Conservation (phyloP, 2,888 invertebrate species). For the Bruchidius siliquastri region DNA sequence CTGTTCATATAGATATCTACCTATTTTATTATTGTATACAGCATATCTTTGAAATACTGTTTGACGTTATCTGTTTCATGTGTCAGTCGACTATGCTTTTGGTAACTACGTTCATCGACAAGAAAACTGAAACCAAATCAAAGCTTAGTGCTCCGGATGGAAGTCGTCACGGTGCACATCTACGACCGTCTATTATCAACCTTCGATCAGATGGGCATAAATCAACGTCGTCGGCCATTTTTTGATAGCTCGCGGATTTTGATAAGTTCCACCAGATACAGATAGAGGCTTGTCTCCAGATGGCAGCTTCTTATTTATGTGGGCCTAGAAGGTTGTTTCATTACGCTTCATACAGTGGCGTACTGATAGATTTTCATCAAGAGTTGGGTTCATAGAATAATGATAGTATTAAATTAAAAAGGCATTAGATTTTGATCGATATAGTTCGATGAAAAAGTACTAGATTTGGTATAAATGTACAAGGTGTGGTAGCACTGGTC, state of each 20-base stretch:
- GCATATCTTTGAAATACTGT: no score
- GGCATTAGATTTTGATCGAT: no score
- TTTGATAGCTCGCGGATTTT: conserved; percentile 21
- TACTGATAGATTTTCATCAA: not conserved
- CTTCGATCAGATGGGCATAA: conserved; percentile 9
- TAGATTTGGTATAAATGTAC: no score
- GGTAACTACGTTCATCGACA: no score
- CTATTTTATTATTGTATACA: no score
- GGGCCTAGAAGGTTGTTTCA: conserved; percentile 16
- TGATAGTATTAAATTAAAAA: no score
- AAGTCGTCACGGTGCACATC: not conserved
- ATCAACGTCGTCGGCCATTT: conserved; percentile 22
- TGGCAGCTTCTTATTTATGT: conserved; percentile 21
- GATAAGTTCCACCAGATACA: conserved; percentile 14
- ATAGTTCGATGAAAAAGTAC: no score
- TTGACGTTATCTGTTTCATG: no score
- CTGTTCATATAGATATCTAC: no score
- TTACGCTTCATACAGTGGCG: conserved; percentile 5
- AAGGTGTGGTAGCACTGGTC: no score
- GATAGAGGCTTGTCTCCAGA: conserved; percentile 12
- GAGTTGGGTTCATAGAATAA: no score
- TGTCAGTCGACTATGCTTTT: no score
- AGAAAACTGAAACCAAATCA: not conserved
- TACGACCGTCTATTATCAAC: not conserved
- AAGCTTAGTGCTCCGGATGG: not conserved